Evolutionary conservation across 2,888 invertebrate genomes (phyloP).

Genomic region (Chloroclystis v-ata): DNA sequence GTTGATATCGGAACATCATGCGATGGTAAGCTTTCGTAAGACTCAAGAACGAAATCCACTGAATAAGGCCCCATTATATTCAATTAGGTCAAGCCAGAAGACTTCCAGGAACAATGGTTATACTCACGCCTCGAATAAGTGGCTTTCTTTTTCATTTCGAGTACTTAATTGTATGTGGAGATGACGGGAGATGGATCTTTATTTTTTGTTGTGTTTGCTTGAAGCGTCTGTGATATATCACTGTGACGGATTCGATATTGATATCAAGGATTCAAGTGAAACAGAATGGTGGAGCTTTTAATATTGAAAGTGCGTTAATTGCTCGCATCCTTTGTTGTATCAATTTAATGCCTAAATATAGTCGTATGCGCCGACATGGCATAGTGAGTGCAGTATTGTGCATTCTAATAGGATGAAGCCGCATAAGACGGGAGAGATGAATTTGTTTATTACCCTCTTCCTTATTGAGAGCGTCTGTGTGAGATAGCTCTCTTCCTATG

Average conservation of each 20-base stretch:
- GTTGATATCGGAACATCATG: slow-evolving; percentile 14
- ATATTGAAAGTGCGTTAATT: slow-evolving; percentile 70
- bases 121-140: slow-evolving; percentile 67
- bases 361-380: slow-evolving; percentile 54
- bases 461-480: slow-evolving; percentile 77
- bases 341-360: slow-evolving; percentile 74
- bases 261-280: slow-evolving; percentile 38
- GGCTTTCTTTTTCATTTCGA: slow-evolving; percentile 69
- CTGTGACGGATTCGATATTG: slow-evolving; percentile 35
- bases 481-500: slow-evolving; percentile 77
- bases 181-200: slow-evolving; percentile 54
- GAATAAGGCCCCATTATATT: slow-evolving; percentile 74
- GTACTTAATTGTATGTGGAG: slow-evolving; percentile 66
- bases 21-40: slow-evolving; percentile 58
- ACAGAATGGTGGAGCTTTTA: slow-evolving; percentile 41
- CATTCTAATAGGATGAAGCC: slow-evolving; percentile 72
- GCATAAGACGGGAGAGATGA: slow-evolving; percentile 76
- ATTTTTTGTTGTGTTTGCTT: slow-evolving; percentile 43
- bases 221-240: slow-evolving; percentile 50
- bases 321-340: slow-evolving; percentile 72
- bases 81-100: slow-evolving; percentile 74
- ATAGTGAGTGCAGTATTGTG: slow-evolving; percentile 77
- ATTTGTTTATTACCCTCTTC: slow-evolving; percentile 78
- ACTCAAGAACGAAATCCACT: slow-evolving; percentile 46
- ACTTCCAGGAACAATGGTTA: slow-evolving; percentile 70